These are phyloP conservation scores for Novumbra hubbsi DNA, from an alignment of 2,797 vertebrate genomes.

Conservation along the genomic window DNA sequence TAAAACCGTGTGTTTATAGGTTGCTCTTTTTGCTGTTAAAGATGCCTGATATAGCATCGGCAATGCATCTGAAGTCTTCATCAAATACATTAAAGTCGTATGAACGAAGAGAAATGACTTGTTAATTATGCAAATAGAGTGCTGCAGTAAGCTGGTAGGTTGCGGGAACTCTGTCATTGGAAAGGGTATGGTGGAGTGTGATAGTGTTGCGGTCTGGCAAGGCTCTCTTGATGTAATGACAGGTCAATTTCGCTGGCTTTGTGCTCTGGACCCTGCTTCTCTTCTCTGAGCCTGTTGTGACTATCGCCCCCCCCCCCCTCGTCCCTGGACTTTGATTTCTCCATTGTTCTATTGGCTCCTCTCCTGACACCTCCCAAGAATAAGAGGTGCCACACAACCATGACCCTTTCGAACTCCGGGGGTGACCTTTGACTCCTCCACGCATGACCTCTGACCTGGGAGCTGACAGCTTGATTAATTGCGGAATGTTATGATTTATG, in stretches of 20 bases:
- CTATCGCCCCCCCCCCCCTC: slow-evolving; percentile 47
- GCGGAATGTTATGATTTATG: slow-evolving; percentile 99
- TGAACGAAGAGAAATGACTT: slow-evolving; percentile 77
- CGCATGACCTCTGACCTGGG: slow-evolving; percentile 87
- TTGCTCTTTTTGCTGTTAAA: slow-evolving; percentile 41
- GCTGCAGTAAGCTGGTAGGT: slow-evolving; percentile 72
- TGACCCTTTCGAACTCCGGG: slow-evolving; percentile 89
- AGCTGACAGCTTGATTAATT: slow-evolving; percentile 99
- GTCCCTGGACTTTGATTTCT: slow-evolving; percentile 86
- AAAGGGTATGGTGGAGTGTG: slow-evolving; percentile 77
- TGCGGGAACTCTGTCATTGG: slow-evolving; percentile 77
- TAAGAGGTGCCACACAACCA: slow-evolving; percentile 90
- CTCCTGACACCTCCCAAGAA: slow-evolving; percentile 92
- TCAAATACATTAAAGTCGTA: slow-evolving; percentile 68
- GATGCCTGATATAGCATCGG: slow-evolving; percentile 49
- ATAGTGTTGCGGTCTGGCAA: slow-evolving; percentile 79
- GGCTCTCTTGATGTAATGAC: slow-evolving; percentile 86
- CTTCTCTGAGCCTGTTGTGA: slow-evolving; percentile 73
- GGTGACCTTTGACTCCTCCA: slow-evolving; percentile 92
- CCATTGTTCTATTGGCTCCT: slow-evolving; percentile 89
- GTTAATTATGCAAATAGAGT: slow-evolving; percentile 82
- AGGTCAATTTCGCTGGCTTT: slow-evolving; percentile 89
- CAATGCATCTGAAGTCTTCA: slow-evolving; percentile 61
- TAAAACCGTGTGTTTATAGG: slow-evolving; percentile 37
- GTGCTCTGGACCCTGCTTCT: slow-evolving; percentile 76